Evolutionary conservation across 1,140 invertebrate species (phyloP), one percentile per base, ranked within the genome.

Genomic region (Nomia melanderi): DNA sequence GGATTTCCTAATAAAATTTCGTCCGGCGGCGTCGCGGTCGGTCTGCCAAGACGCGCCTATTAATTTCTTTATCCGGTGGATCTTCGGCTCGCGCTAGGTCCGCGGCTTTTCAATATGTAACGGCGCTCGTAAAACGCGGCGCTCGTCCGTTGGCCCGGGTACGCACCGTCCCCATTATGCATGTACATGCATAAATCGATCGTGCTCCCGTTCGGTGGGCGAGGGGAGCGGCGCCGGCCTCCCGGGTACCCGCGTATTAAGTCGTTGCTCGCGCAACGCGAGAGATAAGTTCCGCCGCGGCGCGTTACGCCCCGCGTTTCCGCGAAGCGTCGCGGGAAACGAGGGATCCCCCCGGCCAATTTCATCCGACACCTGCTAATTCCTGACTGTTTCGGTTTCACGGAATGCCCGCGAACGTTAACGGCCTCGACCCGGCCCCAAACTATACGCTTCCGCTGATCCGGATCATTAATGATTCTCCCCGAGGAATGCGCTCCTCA

Each of bases 1-100:
- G 89, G 89, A 87, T 90, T 91, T 86, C 84, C 88, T 92, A 92
- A 92, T 92, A 92, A 92, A 92, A 92, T 92, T 91, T 91, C 90
- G 90, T 88, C 87, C 91, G 90, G 90, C 91, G 89, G 5, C 90
- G 86, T 83, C 79, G 83, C 71, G 85, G 82, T 81, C 74, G 81
- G 79, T 84, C n/a, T 89, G 90, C 91, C 91, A 91, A 91, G 91
- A 91, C n/a, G 89, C 88, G 85, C 80, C 90, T 91, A 91, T 91
- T 92, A 91, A 92, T 91, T 91, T 90, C n/a, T 91, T 92, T 92
- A 92, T 92, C 91, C 88, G 62, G n/a, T n/a, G 29, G 73, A 91
- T 91, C 89, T 90, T 66, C 83, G 81, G 84, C 82, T n/a, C 78
- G 80, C 78, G 76, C 75, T 54, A 54, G 65, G 71, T 33, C 47